Evolutionary conservation across 2,797 vertebrate species (phyloP).

Genomic region (Yasuhikotakia modesta): DNA sequence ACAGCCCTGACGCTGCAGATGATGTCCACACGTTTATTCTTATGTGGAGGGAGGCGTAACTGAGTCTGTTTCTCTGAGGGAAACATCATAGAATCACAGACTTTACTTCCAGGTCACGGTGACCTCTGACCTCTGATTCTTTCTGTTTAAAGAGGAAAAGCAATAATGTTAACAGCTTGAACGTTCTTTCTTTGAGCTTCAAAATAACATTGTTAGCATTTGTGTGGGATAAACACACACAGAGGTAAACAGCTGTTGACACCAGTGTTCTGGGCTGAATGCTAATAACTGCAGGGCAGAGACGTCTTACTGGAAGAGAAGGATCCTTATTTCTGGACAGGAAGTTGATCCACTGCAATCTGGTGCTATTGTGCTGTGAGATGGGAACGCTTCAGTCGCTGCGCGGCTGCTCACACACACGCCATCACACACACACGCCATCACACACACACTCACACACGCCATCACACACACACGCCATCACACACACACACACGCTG

Average conservation of each 20-base stretch:
- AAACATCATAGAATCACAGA: slow-evolving; percentile 58
- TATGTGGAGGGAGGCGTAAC: slow-evolving; percentile 12
- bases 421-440: too few species aligned
- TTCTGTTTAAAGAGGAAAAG: slow-evolving; percentile 49
- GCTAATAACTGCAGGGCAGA: slow-evolving; percentile 43
- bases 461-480: too few species aligned
- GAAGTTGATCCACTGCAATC: slow-evolving; percentile 58
- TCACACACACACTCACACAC: too few species aligned
- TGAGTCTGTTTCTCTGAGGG: slow-evolving; percentile 42
- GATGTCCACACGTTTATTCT: slow-evolving; percentile 45
- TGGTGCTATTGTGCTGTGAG: slow-evolving; percentile 57
- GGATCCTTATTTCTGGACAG: slow-evolving; percentile 36
- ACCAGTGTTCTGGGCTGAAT: slow-evolving; percentile 14
- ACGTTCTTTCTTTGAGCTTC: too few species aligned
- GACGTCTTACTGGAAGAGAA: slow-evolving; percentile 32
- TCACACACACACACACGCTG: slow-evolving; percentile 19
- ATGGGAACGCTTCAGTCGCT: slow-evolving; percentile 54
- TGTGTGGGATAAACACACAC: slow-evolving; percentile 36
- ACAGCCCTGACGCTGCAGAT: slow-evolving; percentile 39
- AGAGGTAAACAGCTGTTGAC: slow-evolving; percentile 24
- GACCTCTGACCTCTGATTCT: slow-evolving; percentile 64
- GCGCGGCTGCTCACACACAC: slow-evolving; percentile 36
- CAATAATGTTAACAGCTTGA: too few species aligned
- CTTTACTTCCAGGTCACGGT: slow-evolving; percentile 71
- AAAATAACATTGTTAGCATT: too few species aligned